A percentile compares a stretch with the other conserved stretches of the same genome.
phyloP scores from a whole-genome alignment of 23 tunicate species.

The Styela clava region DNA sequence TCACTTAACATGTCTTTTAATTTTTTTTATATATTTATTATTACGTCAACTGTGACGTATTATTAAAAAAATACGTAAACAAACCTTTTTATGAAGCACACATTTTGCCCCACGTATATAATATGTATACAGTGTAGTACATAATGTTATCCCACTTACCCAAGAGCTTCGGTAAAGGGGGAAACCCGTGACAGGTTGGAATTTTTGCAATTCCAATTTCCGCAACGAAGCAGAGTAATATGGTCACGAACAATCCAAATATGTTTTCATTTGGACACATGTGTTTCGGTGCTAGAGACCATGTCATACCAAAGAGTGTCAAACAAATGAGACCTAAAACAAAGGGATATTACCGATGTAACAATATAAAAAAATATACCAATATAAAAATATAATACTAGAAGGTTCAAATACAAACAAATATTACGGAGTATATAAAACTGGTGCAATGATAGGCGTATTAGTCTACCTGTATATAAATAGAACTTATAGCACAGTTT shows the following conservation, averaged over 20 bases:
- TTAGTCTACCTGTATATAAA: too few relatives aligned
- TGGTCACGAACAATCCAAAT: conserved; percentile 60
- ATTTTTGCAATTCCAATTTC: conserved; percentile 59
- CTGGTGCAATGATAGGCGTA: too few relatives aligned
- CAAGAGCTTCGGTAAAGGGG: conserved; percentile 60
- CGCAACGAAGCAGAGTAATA: conserved; percentile 60
- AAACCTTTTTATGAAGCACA: too few relatives aligned
- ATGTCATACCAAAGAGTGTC: conserved; percentile 35
- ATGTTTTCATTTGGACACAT: conserved; percentile 37
- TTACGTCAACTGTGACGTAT: too few relatives aligned
- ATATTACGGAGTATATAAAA: too few relatives aligned
- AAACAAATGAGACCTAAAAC: conserved; percentile 10
- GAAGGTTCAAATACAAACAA: too few relatives aligned
- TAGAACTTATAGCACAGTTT: too few relatives aligned
- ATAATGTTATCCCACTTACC: conserved; percentile 29
- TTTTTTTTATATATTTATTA: too few relatives aligned
- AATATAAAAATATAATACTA: too few relatives aligned
- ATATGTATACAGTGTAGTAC: neutral
- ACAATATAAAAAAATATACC: neutral
- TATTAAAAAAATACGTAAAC: too few relatives aligned
- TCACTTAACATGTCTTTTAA: neutral
- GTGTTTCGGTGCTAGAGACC: conserved; percentile 53
- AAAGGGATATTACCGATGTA: conserved; percentile 18
- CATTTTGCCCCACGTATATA: too few relatives aligned
- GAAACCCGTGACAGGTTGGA: conserved; percentile 70